Conservation (phyloP, 53 echinoderm and acorn worm genomes). For the Echinometra lucunter region DNA sequence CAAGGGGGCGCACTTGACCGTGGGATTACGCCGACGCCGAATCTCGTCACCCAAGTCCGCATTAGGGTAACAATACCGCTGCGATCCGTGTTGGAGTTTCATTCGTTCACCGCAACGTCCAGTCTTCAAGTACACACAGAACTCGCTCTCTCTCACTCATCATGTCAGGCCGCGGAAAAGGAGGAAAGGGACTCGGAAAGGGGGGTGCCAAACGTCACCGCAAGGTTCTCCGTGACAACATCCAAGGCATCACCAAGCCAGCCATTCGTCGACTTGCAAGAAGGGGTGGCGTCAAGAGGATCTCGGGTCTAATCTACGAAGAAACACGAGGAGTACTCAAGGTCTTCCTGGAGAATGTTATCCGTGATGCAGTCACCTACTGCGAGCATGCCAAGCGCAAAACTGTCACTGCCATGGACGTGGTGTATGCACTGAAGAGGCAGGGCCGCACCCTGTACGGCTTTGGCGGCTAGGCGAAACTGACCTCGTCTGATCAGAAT, state of each 20-base stretch:
- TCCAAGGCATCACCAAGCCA: slow-evolving; percentile 94
- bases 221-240: slow-evolving; percentile 89
- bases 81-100: too few relatives aligned
- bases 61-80: too few relatives aligned
- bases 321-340: slow-evolving; percentile 95
- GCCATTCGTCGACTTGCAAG: slow-evolving; percentile 63
- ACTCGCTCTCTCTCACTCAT: too few relatives aligned
- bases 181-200: slow-evolving; percentile 92
- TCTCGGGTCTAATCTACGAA: slow-evolving; percentile 95
- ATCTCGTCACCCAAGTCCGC: too few relatives aligned
- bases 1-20: too few relatives aligned
- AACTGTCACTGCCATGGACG: slow-evolving; percentile 67
- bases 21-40: too few relatives aligned
- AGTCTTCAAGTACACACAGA: too few relatives aligned
- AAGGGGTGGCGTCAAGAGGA: too few relatives aligned
- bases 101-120: too few relatives aligned
- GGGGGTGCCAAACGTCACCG: slow-evolving; percentile 94
- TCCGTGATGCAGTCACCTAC: slow-evolving; percentile 99
- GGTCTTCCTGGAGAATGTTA: too few relatives aligned
- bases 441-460: not conserved
- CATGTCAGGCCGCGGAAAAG: slow-evolving; percentile 81
- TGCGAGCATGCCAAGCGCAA: slow-evolving; percentile 98
- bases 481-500: too few relatives aligned
- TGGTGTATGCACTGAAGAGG: slow-evolving; percentile 32
- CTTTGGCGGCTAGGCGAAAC: not conserved